These are phyloP conservation scores for Dallia pectoralis DNA, from an alignment of 2,797 vertebrate genomes.

Conservation along the genomic window DNA sequence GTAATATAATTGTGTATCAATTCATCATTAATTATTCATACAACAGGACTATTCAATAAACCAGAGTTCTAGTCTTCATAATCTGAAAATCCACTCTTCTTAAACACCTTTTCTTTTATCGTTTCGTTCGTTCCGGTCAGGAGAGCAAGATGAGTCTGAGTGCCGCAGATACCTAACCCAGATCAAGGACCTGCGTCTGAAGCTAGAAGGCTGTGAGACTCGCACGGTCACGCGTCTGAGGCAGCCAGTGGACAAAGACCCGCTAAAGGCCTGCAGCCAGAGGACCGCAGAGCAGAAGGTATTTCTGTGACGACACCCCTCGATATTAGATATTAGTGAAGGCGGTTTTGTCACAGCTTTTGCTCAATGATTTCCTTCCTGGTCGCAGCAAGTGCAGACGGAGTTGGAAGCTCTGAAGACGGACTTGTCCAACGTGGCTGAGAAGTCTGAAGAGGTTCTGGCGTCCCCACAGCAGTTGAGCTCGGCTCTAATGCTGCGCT, in stretches of 20 bases:
- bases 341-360: not conserved
- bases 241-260: slow-evolving; percentile 80
- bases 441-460: slow-evolving; percentile 81
- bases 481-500: slow-evolving; percentile 79
- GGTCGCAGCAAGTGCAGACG: slow-evolving; percentile 82
- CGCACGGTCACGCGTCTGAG: slow-evolving; percentile 82
- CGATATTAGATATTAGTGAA: too few species aligned
- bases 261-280: slow-evolving; percentile 79
- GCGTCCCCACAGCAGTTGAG: slow-evolving; percentile 74
- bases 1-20: not conserved
- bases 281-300: slow-evolving; percentile 88
- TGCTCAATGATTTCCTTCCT: not conserved
- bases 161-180: slow-evolving; percentile 85
- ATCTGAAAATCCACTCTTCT: not conserved
- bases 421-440: slow-evolving; percentile 76
- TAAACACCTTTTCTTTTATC: not conserved
- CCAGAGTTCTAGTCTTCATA: not conserved
- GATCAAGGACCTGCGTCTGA: slow-evolving; percentile 88
- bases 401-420: slow-evolving; percentile 89
- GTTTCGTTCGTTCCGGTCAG: slow-evolving; percentile 54
- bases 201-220: slow-evolving; percentile 85
- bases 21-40: too few species aligned
- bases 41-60: not conserved
- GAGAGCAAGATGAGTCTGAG: slow-evolving; percentile 85
- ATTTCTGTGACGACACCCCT: not conserved